A percentile compares a stretch with the other conserved stretches of the same genome.
Evolutionary conservation across 2,888 invertebrate genomes (phyloP).

Genomic region (Nomada goodeniana): DNA sequence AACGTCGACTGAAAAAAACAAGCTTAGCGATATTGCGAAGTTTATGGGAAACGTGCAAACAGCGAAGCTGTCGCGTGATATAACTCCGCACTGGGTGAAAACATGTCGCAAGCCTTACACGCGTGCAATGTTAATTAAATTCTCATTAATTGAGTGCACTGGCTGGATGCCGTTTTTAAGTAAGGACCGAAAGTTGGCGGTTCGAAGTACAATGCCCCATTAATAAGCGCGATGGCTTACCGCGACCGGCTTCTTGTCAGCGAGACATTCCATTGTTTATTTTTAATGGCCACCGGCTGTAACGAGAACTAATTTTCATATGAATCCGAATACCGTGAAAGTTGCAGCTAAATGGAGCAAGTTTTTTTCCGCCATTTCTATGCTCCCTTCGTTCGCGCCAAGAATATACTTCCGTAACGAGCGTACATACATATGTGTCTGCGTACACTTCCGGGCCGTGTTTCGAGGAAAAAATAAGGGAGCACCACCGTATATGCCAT

Average conservation of each 20-base stretch:
- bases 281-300: conserved; percentile 4
- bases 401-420: conserved; percentile 28
- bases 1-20: conserved; percentile 23
- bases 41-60: conserved; percentile 31
- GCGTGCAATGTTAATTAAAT: conserved; percentile 56
- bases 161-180: conserved; percentile 22
- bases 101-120: conserved; percentile 30
- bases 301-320: conserved; percentile 47
- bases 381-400: not conserved
- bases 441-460: conserved; percentile 22
- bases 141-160: conserved; percentile 51
- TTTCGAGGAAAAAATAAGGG: conserved; percentile 28
- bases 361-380: conserved; percentile 19
- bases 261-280: conserved; percentile 20
- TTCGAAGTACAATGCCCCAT: not conserved
- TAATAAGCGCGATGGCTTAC: conserved; percentile 6
- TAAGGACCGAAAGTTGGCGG: not conserved
- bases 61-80: not conserved
- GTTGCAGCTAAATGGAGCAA: conserved; percentile 34
- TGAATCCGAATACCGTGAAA: conserved; percentile 29
- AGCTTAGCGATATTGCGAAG: conserved; percentile 48
- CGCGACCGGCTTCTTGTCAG: not conserved
- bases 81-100: not conserved
- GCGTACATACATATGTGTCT: not conserved
- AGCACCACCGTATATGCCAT: conserved; percentile 11